Base-by-base conservation (phyloP, 1,140 invertebrate genomes). In the Caenorhabditis briggsae region DNA sequence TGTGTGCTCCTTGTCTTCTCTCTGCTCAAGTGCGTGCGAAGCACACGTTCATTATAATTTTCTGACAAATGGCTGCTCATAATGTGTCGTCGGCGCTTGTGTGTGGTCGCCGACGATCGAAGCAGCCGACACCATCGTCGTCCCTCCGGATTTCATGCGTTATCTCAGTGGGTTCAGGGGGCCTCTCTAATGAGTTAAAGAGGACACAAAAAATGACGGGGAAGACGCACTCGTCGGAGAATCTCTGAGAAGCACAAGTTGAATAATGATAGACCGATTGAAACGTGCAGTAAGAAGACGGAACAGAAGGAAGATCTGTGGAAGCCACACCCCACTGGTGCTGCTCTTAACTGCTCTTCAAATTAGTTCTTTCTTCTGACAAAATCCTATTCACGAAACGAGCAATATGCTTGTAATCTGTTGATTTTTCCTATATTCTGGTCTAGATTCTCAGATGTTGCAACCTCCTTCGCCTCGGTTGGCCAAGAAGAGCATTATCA, bases 41-140 rank as follows among this genome's bases (percentile, higher is more conserved):
- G 70, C 70, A 20, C 70, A 50, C 70, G 70, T 78, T 78, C 70
- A 78, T 78, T 78, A 78, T 78, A 78, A 78, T 78, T 78, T 78
- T 78, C 70, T 78, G 70, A 78, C 70, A 78, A 78, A 78, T 78
- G 70, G 70, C 70, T 78, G 70, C 70, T 78, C 70, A 78, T 78
- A 78, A 78, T 11, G 70, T 78, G 70, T 78, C 70, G 46, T 78
- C 70, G 70, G 70, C 70, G 46, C 70, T 5, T 46, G 64, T 78
- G 43, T 78, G 70, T 78, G 70, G 70, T 78, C 46, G 70, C 33
- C 46, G 70, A 20, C 50, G 50, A 50, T n/a, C 50, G 50, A 53
- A 16, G 11, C 50, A 11, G 12, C 43, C 46, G 70, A 50, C 48
- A 53, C 70, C 48, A 46, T 12, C 70, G 70, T 50, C 64, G 70